Conservation (phyloP, 2,113 vertebrate species). For the Oryzias celebensis region DNA sequence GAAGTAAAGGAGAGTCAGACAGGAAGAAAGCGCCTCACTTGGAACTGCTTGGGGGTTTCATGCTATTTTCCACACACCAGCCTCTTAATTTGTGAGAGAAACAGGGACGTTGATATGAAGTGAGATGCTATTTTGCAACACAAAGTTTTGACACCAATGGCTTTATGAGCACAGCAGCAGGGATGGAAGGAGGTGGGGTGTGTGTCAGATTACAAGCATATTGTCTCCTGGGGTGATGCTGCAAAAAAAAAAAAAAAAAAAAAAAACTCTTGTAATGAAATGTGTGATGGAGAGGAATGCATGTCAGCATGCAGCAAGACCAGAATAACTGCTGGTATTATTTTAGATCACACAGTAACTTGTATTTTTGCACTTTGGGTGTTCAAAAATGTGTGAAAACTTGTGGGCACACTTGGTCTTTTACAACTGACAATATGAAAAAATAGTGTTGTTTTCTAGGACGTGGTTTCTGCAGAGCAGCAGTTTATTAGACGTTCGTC, state of each 20-base stretch:
- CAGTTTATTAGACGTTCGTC: too few relatives aligned
- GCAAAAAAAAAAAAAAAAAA: conserved; percentile 14
- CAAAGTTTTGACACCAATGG: conserved; percentile 18
- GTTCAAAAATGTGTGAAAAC: conserved; percentile 9
- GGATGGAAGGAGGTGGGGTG: background rate
- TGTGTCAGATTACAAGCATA: conserved; percentile 1
- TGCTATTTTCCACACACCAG: conserved; percentile 14
- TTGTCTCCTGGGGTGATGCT: conserved; percentile 32
- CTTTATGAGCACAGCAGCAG: conserved; percentile 31
- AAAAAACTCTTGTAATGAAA: conserved; percentile 46
- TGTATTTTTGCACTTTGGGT: background rate
- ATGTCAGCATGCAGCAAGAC: conserved; percentile 37
- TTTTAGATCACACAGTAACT: background rate
- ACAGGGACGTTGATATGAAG: conserved; percentile 28
- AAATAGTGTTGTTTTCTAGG: background rate
- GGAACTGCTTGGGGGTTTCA: conserved; percentile 9
- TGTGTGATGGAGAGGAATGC: conserved; percentile 48
- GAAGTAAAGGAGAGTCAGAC: conserved; percentile 20
- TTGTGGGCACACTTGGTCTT: background rate
- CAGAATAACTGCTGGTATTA: conserved; percentile 1
- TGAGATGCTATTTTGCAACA: conserved; percentile 32
- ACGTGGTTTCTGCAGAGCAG: too few relatives aligned
- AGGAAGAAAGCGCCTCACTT: conserved; percentile 6
- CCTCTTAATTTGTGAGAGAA: conserved; percentile 18
- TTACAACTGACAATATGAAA: background rate